Evolutionary conservation across 2,797 vertebrate genomes (phyloP).

Genomic region (Melanitta fusca): DNA sequence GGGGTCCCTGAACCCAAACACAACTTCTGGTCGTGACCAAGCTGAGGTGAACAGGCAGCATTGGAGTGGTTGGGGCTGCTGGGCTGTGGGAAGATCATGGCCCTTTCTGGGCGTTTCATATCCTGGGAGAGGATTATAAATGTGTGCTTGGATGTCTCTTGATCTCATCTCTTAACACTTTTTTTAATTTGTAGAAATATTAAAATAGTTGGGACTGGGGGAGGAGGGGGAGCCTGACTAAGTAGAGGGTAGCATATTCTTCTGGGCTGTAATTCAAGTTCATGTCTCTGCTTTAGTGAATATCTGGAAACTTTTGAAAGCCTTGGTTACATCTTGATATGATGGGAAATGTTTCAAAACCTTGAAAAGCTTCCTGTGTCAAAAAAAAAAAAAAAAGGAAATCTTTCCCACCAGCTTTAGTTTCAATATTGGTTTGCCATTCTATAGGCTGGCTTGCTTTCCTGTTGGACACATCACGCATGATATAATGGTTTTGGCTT

Average conservation of each 20-base stretch:
- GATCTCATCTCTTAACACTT: neutral
- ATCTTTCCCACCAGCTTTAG: constrained; percentile 11
- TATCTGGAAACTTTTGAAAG: constrained; percentile 52
- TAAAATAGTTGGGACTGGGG: neutral
- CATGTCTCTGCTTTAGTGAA: constrained; percentile 14
- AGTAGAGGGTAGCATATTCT: neutral
- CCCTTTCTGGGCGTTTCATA: neutral
- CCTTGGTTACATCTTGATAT: constrained; percentile 28
- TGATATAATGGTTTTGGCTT: constrained; percentile 38
- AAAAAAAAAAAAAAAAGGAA: neutral
- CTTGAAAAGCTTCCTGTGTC: constrained; percentile 18
- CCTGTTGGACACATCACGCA: neutral
- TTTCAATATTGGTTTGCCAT: constrained; percentile 3
- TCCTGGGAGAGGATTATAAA: neutral
- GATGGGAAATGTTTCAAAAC: constrained; percentile 30
- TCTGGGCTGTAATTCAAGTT: constrained; percentile 31
- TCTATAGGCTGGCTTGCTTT: constrained; percentile 19
- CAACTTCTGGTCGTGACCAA: neutral
- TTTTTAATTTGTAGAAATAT: neutral
- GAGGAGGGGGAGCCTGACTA: neutral
- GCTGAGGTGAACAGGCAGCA: neutral
- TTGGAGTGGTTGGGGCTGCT: neutral
- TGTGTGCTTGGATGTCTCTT: neutral
- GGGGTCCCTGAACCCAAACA: neutral
- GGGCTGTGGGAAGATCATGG: neutral